Evolutionary conservation across 2,888 invertebrate genomes (phyloP).

Genomic region (Euplagia quadripunctaria): DNA sequence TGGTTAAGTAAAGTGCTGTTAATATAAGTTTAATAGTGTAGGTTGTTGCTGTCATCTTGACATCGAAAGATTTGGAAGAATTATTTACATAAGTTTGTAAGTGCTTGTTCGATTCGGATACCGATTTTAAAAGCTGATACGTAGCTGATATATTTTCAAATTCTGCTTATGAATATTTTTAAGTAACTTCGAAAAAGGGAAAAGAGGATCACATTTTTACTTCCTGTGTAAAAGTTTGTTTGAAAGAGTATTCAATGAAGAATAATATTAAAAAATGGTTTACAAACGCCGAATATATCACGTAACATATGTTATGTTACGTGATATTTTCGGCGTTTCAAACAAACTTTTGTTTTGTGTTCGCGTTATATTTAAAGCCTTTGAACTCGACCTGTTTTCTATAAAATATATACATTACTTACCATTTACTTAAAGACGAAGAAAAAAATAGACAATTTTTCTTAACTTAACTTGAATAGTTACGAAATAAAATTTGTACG

Average conservation of each 20-base stretch:
- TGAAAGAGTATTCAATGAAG: too few relatives aligned
- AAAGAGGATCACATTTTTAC: not conserved
- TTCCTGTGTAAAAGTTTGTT: not conserved
- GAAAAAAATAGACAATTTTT: too few relatives aligned
- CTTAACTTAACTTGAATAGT: too few relatives aligned
- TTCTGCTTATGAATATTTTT: not conserved
- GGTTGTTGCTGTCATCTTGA: conserved; percentile 58
- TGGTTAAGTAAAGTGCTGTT: conserved; percentile 32
- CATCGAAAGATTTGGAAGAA: conserved; percentile 49
- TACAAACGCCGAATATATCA: too few relatives aligned
- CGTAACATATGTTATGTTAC: too few relatives aligned
- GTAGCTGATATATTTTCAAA: not conserved
- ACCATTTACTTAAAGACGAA: too few relatives aligned
- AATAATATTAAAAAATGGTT: too few relatives aligned
- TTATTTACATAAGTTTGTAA: conserved; percentile 45
- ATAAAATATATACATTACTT: not conserved
- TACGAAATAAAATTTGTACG: too few relatives aligned
- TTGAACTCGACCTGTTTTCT: not conserved
- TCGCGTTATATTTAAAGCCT: not conserved
- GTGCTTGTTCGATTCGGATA: conserved; percentile 22
- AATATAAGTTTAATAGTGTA: conserved; percentile 61
- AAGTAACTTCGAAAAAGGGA: not conserved
- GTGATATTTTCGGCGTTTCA: not conserved
- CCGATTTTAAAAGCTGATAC: not conserved
- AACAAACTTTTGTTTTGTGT: not conserved